Conservation (phyloP, 1,140 invertebrate species). For the Diploscapter pachys region DNA sequence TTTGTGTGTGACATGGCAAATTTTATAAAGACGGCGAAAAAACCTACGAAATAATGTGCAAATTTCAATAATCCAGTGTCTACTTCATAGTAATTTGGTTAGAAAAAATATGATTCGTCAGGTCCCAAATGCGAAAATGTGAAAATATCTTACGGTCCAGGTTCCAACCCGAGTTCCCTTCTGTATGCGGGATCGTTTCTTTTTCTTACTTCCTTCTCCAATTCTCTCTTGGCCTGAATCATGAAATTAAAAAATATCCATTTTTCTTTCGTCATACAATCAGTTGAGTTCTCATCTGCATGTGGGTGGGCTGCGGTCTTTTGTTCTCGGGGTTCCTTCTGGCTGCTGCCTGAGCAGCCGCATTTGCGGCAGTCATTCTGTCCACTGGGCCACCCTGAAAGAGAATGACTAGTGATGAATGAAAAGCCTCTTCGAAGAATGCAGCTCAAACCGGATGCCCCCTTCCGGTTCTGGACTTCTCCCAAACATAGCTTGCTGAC, state of each 20-base stretch:
- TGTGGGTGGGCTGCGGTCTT: slow-evolving; percentile 13
- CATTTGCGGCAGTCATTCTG: slow-evolving; percentile 19
- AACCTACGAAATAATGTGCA: no score
- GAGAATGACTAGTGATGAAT: no score
- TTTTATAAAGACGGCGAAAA: no score
- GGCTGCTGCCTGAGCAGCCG: slow-evolving; percentile 31
- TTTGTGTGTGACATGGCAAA: no score
- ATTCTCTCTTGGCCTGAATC: slow-evolving; percentile 28
- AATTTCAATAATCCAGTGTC: no score
- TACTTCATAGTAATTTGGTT: no score
- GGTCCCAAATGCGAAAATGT: not conserved
- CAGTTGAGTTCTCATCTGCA: slow-evolving; percentile 26
- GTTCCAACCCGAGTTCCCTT: not conserved
- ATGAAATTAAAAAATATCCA: slow-evolving; percentile 24
- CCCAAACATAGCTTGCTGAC: no score
- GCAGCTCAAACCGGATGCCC: no score
- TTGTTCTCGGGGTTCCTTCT: slow-evolving; percentile 18
- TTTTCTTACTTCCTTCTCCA: slow-evolving; percentile 31
- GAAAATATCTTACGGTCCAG: not conserved
- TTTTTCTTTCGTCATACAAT: slow-evolving; percentile 22
- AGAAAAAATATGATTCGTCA: not conserved
- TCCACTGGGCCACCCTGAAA: slow-evolving; percentile 19
- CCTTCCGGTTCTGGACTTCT: no score
- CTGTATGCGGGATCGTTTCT: not conserved
- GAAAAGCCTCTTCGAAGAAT: slow-evolving; percentile 1